Conservation (phyloP, 2,888 invertebrate genomes). For the Neocrepidodera transversa region DNA sequence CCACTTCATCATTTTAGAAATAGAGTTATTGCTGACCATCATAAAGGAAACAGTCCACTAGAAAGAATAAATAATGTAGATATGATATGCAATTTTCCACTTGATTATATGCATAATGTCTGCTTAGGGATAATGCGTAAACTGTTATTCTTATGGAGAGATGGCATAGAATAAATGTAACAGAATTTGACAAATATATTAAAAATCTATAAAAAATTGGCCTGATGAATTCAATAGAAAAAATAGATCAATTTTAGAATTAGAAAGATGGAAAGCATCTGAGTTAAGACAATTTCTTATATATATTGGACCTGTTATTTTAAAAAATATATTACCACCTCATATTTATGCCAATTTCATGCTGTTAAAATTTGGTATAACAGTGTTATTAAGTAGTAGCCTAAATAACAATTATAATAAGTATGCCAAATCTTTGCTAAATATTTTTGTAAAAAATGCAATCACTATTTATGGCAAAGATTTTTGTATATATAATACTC, state of each 20-base stretch:
- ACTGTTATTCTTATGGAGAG: slow-evolving; percentile 18
- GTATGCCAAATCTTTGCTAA: slow-evolving; percentile 27
- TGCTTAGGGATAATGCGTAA: slow-evolving; percentile 18
- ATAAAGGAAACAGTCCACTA: not conserved
- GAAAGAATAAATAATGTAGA: not conserved
- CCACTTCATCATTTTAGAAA: slow-evolving; percentile 10
- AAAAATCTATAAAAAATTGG: too few relatives aligned
- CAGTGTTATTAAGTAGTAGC: slow-evolving; percentile 26
- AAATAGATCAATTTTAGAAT: slow-evolving; percentile 22
- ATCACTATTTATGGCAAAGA: too few relatives aligned
- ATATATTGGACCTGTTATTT: slow-evolving; percentile 27
- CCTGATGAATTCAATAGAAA: slow-evolving; percentile 30
- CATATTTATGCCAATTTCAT: slow-evolving; percentile 29
- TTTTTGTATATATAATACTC: too few relatives aligned
- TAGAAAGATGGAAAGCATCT: slow-evolving; percentile 30
- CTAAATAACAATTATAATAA: slow-evolving; percentile 30
- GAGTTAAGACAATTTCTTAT: slow-evolving; percentile 30
- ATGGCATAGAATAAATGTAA: slow-evolving; percentile 10
- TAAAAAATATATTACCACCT: slow-evolving; percentile 24
- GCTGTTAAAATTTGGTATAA: slow-evolving; percentile 28
- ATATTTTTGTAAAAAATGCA: not conserved
- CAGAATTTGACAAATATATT: slow-evolving; percentile 8
- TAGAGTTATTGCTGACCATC: slow-evolving; percentile 1
- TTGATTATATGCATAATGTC: slow-evolving; percentile 23
- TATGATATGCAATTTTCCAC: slow-evolving; percentile 7